Evolutionary conservation across 2,888 invertebrate genomes (phyloP).

Genomic region (Epistrophella euchroma): DNA sequence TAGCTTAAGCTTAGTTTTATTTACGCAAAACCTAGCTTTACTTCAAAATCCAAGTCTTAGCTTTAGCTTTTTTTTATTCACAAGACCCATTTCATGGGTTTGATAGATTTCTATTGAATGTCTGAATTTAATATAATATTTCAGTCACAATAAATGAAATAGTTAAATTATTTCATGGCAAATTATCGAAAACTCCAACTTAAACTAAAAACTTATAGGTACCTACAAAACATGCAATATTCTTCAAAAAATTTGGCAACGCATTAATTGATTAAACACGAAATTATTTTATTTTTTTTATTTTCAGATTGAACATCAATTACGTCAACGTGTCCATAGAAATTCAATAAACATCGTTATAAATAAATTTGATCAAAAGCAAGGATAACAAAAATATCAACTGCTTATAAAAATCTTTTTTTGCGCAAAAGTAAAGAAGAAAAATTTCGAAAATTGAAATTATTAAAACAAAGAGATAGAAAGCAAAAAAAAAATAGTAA

Average conservation of each 20-base stretch:
- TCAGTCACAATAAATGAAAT: too few species aligned
- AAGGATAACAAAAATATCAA: constrained; percentile 36
- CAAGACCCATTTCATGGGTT: too few species aligned
- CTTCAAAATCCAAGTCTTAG: too few species aligned
- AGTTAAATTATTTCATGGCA: too few species aligned
- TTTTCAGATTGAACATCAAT: constrained; percentile 64
- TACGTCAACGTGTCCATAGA: constrained; percentile 5
- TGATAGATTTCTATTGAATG: too few species aligned
- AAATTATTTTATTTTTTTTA: constrained; percentile 7
- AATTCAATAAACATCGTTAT: constrained; percentile 41
- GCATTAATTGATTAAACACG: not conserved
- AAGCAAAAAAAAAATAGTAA: constrained; percentile 12
- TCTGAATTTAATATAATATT: too few species aligned
- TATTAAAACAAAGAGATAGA: constrained; percentile 20
- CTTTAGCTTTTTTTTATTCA: too few species aligned
- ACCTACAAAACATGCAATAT: not conserved
- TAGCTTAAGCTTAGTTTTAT: too few species aligned
- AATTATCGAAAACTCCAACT: too few species aligned
- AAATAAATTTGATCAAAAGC: constrained; percentile 43
- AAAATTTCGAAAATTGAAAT: constrained; percentile 24
- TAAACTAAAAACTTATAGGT: too few species aligned
- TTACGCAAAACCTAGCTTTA: too few species aligned
- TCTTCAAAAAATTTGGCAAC: not conserved
- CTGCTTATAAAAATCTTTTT: constrained; percentile 8
- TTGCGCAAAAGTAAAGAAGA: not conserved